Base-by-base conservation (phyloP, 1,140 invertebrate genomes). In the Philotrypesis tridentata region DNA sequence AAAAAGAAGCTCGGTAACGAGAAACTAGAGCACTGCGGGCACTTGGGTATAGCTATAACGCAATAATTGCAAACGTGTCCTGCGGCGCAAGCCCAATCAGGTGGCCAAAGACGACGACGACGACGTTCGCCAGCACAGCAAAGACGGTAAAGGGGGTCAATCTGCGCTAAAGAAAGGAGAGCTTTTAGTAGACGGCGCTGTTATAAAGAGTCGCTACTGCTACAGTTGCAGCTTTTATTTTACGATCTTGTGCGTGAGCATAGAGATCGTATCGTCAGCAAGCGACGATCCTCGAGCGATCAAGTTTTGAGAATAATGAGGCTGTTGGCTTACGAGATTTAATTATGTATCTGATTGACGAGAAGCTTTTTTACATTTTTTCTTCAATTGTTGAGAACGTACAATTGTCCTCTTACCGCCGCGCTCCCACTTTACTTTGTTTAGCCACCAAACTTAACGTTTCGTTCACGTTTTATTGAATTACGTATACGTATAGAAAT, bases 51-150 rank as follows among this genome's bases (percentile, higher is more conserved):
- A n/a, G 70, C 70, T 33, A n/a, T 40, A 72, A 48, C 40, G 70
- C 37, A 72, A 72, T 72, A 72, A 72, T 72, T 72, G 37, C 37
- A 17, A 21, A 72, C 37, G 70, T 72, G 70, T 48, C 70, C 40
- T 43, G 70, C n/a, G 70, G 70, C 70, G 21, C 70, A 27, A 23
- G 70, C 70, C 48, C 70, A 27, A 72, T 72, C 70, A 48, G 67
- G 67, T 70, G 67, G 67, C 33, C 23, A n/a, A 23, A n/a, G 31
- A 37, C 27, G 27, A 43, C 61, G 55, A 60, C 55, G n/a, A 25
- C 63, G 27, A 29, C 25, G 27, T 25, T 65, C 23, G 25, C 63
- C 25, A 65, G 63, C 63, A 23, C 27, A 31, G 70, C 37, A 43
- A 37, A 23, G 33, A 40, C 29, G 29, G 9, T 5, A 72, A 72